Percentiles rank a stretch among this genome's conserved stretches.
Evolutionary conservation across 1,140 invertebrate genomes (phyloP).

Genomic region (Eubasilissa regina): DNA sequence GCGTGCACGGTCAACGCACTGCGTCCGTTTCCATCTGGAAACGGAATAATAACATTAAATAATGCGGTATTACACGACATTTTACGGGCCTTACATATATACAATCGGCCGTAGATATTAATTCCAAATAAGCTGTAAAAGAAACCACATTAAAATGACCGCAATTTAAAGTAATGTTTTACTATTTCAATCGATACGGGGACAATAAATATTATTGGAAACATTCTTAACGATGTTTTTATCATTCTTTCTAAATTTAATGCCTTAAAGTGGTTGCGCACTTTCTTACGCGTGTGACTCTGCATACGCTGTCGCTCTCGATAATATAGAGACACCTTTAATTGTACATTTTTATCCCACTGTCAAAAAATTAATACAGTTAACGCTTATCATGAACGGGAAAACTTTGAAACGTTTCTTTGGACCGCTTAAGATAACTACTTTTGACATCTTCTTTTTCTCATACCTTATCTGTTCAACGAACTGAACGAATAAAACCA

Average conservation of each 20-base stretch:
- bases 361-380: too few species aligned
- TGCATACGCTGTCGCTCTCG: too few species aligned
- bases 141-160: neutral
- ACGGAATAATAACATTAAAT: constrained; percentile 4
- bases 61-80: neutral
- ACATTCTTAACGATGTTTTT: neutral
- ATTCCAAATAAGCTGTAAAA: constrained; percentile 2
- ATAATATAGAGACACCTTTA: too few species aligned
- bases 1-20: constrained; percentile 7
- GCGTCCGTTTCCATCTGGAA: neutral
- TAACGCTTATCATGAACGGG: too few species aligned
- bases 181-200: neutral
- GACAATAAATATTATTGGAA: neutral
- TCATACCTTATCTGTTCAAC: too few species aligned
- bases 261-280: neutral
- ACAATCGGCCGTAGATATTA: neutral
- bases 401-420: too few species aligned
- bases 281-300: too few species aligned
- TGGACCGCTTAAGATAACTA: too few species aligned
- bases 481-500: too few species aligned
- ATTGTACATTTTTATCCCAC: too few species aligned
- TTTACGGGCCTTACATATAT: neutral
- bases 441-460: too few species aligned
- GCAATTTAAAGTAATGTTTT: constrained; percentile 2
- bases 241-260: neutral